These are phyloP conservation scores for Limnephilus marmoratus DNA, from an alignment of 2,888 invertebrate genomes.

Conservation along the genomic window DNA sequence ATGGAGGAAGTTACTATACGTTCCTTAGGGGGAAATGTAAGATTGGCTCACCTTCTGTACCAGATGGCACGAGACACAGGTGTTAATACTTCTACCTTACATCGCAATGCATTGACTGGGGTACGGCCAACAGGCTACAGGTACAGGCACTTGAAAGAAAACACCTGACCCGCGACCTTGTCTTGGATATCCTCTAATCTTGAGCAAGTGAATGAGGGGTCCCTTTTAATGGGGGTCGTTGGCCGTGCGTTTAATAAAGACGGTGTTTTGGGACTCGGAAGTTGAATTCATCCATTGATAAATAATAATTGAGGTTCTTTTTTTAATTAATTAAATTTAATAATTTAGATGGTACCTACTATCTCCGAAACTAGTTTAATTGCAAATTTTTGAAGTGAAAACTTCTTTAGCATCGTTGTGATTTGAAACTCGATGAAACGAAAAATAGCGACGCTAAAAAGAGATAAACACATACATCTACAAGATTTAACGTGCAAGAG, in stretches of 20 bases:
- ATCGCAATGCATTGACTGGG: neutral
- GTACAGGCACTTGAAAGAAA: slow-evolving; percentile 16
- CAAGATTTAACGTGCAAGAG: too few species aligned
- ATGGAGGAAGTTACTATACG: neutral
- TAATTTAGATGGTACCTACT: too few species aligned
- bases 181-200: slow-evolving; percentile 6
- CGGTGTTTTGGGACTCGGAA: neutral
- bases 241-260: neutral
- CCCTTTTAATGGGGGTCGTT: slow-evolving; percentile 4
- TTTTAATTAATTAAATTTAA: too few species aligned
- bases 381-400: too few species aligned
- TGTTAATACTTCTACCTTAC: slow-evolving; percentile 4
- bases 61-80: slow-evolving; percentile 13
- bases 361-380: too few species aligned
- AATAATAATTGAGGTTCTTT: neutral
- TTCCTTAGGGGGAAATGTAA: neutral
- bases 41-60: slow-evolving; percentile 6
- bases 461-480: too few species aligned
- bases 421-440: too few species aligned
- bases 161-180: slow-evolving; percentile 37
- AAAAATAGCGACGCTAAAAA: too few species aligned
- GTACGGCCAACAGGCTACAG: neutral
- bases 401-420: too few species aligned
- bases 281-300: neutral
- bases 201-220: slow-evolving; percentile 10